Base-by-base conservation (phyloP, 2,113 vertebrate species). In the Lampris megalopsis region DNA sequence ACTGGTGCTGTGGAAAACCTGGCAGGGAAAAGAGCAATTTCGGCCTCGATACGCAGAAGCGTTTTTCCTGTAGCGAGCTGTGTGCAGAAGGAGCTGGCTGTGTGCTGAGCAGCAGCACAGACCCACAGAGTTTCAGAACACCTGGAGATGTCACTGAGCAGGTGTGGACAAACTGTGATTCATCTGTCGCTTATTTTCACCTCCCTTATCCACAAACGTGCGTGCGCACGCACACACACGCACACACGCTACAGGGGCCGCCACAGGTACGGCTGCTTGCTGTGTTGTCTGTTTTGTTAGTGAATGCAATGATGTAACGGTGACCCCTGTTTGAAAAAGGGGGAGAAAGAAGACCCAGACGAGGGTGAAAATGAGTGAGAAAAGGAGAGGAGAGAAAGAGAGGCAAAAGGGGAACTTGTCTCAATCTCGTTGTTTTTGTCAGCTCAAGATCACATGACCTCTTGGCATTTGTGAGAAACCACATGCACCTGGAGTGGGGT, bases 391-490 rank as follows among this genome's bases (percentile, higher is more conserved):
- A 43, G 57, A 68, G 61, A 73, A 37, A 24, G 24, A 8, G 53
- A 8, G 59, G 69, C 73, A 68, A 43, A 53, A 68, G 61, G 71
- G 63, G 74, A 88, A 60, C 69, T 84, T 73, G 70, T 73, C 65
- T 84, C 71, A 79, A 61, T 77, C 73, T 86, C 72, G 88, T 91
- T 88, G 74, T 72, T 87, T 94, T 93, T 85, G 86, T 94, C 92
- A 91, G 86, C 91, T 91, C 89, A 78, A 88, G 90, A 90, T 94
- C 94, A 94, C 90, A 93, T 96, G 95, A 95, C 86, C 88, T 88
- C 53, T 66, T 95, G 94, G 95, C 94, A 95, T 96, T 95, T 95
- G 94, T 95, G 90, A 95, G 81, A 96, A 97, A 96, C 95, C 96
- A 93, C 95, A 95, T 80, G 93, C 96, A 97, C 96, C 96, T 97